A percentile compares a stretch with the other conserved stretches of the same genome.
phyloP scores from a whole-genome alignment of 1,140 invertebrate genomes.

The Pseudomyrmex flavicornis region DNA sequence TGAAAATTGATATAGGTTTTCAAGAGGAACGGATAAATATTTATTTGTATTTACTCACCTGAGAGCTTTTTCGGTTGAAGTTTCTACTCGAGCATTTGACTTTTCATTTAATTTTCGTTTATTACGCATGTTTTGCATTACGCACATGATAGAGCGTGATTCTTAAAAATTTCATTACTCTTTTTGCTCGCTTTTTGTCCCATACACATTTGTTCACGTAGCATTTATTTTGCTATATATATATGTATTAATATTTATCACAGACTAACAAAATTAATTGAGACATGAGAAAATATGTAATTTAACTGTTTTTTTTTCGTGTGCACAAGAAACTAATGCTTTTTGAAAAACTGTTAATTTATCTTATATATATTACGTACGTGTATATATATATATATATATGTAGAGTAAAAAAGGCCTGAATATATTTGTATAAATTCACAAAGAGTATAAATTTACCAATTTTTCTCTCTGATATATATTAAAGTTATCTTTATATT shows the following conservation, averaged over 20 bases:
- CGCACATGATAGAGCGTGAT: constrained; percentile 47
- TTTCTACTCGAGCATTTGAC: constrained; percentile 80
- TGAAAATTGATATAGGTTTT: constrained; percentile 63
- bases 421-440: background rate
- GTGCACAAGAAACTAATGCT: constrained; percentile 18
- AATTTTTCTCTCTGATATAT: background rate
- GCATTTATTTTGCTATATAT: constrained; percentile 1
- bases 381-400: no score
- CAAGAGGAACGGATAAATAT: constrained; percentile 79
- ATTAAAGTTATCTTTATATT: no score
- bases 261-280: no score
- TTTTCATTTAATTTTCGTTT: constrained; percentile 70
- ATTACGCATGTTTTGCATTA: constrained; percentile 35
- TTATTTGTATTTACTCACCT: constrained; percentile 83
- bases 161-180: constrained; percentile 47
- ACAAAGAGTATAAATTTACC: background rate
- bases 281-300: background rate
- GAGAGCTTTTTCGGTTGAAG: constrained; percentile 76
- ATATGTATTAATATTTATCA: constrained; percentile 13
- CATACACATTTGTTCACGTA: constrained; percentile 40
- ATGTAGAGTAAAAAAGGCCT: no score
- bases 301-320: background rate
- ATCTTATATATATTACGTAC: no score
- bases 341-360: background rate
- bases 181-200: constrained; percentile 56